A percentile compares a stretch with the other conserved stretches of the same genome.
Conservation (phyloP, 2,797 vertebrate species). For the Oceanodroma leucorhoa region DNA sequence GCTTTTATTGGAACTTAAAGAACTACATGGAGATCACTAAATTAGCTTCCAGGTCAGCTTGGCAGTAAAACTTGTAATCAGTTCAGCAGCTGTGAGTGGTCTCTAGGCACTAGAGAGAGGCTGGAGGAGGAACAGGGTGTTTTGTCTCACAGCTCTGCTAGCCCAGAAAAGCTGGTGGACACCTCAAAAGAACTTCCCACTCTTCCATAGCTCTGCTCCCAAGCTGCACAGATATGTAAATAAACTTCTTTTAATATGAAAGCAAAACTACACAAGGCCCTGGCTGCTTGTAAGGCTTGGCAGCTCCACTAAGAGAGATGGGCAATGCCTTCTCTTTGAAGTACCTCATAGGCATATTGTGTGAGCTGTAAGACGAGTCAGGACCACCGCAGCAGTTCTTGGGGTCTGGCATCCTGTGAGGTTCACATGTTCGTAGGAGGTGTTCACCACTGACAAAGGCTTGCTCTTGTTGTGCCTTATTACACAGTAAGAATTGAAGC, state of each 20-base stretch:
- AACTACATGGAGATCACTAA: background rate
- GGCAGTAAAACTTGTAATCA: slow-evolving; percentile 15
- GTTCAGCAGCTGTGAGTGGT: slow-evolving; percentile 25
- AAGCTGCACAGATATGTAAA: slow-evolving; percentile 48
- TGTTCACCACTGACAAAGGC: background rate
- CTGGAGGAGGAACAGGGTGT: background rate
- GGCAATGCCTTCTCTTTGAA: slow-evolving; percentile 38
- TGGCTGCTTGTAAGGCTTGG: slow-evolving; percentile 49
- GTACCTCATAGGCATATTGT: background rate
- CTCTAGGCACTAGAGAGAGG: background rate
- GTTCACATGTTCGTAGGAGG: background rate
- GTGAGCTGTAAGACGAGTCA: background rate
- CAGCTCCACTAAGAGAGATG: background rate
- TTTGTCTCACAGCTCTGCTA: background rate
- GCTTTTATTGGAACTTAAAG: background rate
- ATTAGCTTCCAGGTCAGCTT: slow-evolving; percentile 7
- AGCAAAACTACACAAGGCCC: slow-evolving; percentile 55
- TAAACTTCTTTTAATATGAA: slow-evolving; percentile 52
- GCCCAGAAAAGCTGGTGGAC: background rate
- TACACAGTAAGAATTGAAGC: background rate
- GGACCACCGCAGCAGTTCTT: background rate
- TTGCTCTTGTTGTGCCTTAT: background rate
- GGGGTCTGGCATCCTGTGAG: background rate
- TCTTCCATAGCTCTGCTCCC: slow-evolving; percentile 8
- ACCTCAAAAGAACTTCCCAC: slow-evolving; percentile 25